Evolutionary conservation across 2,797 vertebrate species (phyloP).

Genomic region (Pteronotus mesoamericanus): DNA sequence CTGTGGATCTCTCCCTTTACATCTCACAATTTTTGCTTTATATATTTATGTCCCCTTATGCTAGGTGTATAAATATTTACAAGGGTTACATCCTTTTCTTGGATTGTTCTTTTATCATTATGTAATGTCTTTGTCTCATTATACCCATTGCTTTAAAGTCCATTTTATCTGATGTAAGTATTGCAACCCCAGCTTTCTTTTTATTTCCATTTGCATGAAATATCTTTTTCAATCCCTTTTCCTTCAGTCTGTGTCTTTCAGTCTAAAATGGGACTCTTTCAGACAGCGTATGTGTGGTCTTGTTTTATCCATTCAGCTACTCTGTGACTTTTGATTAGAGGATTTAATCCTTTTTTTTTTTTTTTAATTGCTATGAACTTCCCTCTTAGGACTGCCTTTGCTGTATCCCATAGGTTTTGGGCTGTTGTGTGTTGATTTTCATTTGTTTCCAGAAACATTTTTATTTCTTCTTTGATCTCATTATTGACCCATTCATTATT

Average conservation of each 20-base stretch:
- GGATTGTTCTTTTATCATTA: neutral
- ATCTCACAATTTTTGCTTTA: neutral
- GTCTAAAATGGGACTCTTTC: neutral
- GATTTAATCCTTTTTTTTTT: too few species aligned
- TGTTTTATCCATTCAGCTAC: neutral
- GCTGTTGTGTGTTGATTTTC: too few species aligned
- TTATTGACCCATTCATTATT: too few species aligned
- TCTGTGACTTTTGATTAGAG: neutral
- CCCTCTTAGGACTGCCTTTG: too few species aligned
- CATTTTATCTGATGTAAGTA: neutral
- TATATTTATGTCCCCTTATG: neutral
- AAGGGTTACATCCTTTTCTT: neutral
- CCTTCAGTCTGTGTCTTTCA: neutral
- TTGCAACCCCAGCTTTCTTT: neutral
- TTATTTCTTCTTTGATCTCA: too few species aligned
- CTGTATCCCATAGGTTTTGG: too few species aligned
- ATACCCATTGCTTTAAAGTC: neutral
- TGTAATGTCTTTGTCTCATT: neutral
- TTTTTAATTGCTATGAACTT: too few species aligned
- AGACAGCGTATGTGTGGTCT: neutral
- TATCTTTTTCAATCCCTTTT: neutral
- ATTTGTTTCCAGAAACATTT: too few species aligned
- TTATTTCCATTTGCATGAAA: neutral
- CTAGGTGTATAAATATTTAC: neutral
- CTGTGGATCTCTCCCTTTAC: neutral